phyloP scores from a whole-genome alignment of 30 jellyfish, hydroid and myxozoan genomes.

The Chrysaora quinquecirrha region DNA sequence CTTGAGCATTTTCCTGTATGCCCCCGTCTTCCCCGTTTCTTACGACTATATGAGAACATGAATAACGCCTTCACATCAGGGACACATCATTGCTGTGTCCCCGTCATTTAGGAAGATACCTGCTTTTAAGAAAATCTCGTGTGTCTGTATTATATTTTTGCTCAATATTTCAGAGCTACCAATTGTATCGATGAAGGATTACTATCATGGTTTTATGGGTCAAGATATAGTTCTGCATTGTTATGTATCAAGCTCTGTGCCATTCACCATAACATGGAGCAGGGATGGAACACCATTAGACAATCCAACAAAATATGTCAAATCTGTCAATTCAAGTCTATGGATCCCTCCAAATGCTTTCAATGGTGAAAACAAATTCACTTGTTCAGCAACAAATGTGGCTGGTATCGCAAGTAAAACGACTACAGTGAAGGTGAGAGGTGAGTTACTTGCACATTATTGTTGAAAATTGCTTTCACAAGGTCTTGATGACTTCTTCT shows the following conservation, averaged over 20 bases:
- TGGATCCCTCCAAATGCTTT: conserved; percentile 72
- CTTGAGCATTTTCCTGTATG: no score
- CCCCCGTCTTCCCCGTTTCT: no score
- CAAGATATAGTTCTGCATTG: conserved; percentile 61
- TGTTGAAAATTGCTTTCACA: no score
- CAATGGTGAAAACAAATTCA: conserved; percentile 34
- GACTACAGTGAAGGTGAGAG: conserved; percentile 48
- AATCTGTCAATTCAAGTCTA: conserved; percentile 65
- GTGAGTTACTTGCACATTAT: no score
- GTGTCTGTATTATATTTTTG: no score
- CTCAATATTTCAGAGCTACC: conserved; percentile 51
- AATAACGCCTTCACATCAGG: no score
- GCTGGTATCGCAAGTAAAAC: conserved; percentile 73
- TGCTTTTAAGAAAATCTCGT: no score
- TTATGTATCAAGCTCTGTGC: conserved; percentile 65
- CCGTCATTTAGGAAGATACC: no score
- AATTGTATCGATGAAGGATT: conserved; percentile 34
- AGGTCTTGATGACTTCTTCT: no score
- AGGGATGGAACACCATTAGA: conserved; percentile 59
- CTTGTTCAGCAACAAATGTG: conserved; percentile 75
- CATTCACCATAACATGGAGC: conserved; percentile 83
- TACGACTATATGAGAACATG: no score
- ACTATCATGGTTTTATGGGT: conserved; percentile 43
- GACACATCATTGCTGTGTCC: no score
- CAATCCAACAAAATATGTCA: conserved; percentile 53